These are phyloP conservation scores for Sphinx pinastri DNA, from an alignment of 2,888 invertebrate species.

Conservation along the genomic window DNA sequence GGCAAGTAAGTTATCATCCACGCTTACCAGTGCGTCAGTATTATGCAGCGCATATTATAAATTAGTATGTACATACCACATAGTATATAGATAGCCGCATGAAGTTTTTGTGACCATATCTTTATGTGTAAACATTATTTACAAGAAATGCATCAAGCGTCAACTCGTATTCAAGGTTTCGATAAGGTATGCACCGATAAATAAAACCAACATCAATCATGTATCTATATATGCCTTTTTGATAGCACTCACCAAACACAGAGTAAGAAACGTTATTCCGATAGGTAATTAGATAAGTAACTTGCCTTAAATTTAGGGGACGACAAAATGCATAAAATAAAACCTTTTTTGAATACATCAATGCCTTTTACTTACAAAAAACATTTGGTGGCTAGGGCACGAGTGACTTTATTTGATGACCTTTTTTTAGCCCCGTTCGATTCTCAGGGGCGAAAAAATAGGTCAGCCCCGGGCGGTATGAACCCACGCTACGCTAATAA, in stretches of 20 bases:
- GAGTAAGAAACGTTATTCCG: no score
- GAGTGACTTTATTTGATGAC: no score
- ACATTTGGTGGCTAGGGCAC: no score
- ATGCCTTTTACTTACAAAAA: no score
- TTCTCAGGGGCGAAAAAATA: no score
- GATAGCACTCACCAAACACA: background rate
- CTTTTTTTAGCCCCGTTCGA: no score
- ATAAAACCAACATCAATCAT: conserved; percentile 14
- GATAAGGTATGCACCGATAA: conserved; percentile 23
- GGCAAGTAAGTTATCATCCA: conserved; percentile 54
- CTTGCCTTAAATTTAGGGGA: no score
- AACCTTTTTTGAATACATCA: no score
- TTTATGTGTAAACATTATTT: conserved; percentile 25
- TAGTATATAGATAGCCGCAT: background rate
- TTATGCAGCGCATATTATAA: conserved; percentile 17
- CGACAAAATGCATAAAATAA: no score
- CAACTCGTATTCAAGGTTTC: conserved; percentile 26
- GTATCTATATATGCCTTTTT: conserved; percentile 1
- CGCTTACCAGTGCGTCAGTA: conserved; percentile 52
- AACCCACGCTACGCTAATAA: no score
- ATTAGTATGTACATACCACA: background rate
- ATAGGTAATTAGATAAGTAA: no score
- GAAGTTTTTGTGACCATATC: conserved; percentile 22
- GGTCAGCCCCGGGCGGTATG: no score
- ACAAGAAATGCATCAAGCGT: conserved; percentile 30